Evolutionary conservation across 2,797 vertebrate species (phyloP).

Genomic region (Argya squamiceps): DNA sequence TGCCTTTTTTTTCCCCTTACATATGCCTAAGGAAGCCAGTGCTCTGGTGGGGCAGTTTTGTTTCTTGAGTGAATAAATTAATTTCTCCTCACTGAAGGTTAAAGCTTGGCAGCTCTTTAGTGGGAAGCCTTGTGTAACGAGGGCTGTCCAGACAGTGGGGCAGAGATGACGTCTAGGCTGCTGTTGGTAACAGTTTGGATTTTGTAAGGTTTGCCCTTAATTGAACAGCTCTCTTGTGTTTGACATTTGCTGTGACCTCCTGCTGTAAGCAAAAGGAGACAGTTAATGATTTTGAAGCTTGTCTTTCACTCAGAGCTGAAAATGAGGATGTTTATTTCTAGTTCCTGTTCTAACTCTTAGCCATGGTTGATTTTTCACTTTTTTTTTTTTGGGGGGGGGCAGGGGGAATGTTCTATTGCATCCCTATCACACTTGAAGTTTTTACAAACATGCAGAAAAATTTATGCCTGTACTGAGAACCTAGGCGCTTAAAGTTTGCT

Average conservation of each 20-base stretch:
- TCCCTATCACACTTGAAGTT: background rate
- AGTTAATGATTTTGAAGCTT: constrained; percentile 51
- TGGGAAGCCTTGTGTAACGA: constrained; percentile 11
- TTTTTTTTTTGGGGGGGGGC: background rate
- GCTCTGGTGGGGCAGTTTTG: background rate
- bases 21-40: background rate
- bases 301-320: constrained; percentile 1
- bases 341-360: background rate
- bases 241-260: constrained; percentile 58
- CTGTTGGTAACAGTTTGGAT: constrained; percentile 13
- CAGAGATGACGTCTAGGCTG: constrained; percentile 3
- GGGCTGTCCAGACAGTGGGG: background rate
- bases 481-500: background rate
- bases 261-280: constrained; percentile 34
- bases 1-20: background rate
- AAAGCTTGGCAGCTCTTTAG: background rate
- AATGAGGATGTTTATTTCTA: background rate
- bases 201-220: constrained; percentile 49
- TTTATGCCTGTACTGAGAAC: background rate
- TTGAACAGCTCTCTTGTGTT: constrained; percentile 29
- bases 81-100: background rate
- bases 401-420: background rate
- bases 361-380: background rate
- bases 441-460: background rate
- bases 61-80: background rate